phyloP scores from a whole-genome alignment of 2,113 vertebrate genomes.

The Ranitomeya variabilis region DNA sequence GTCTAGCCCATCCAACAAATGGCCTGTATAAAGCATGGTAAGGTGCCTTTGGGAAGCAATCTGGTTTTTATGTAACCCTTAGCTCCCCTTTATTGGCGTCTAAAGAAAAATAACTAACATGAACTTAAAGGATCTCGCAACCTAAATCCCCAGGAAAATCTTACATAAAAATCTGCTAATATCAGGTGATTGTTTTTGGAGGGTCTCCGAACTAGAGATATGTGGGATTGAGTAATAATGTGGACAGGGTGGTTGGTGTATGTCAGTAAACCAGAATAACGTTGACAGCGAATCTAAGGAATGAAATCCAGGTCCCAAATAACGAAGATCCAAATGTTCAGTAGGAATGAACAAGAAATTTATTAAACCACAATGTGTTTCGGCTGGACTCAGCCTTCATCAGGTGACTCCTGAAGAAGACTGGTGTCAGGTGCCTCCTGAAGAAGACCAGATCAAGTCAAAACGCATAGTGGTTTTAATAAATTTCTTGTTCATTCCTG shows the following conservation, averaged over 20 bases:
- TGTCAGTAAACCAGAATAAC: neutral
- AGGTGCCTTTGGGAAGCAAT: slow-evolving; percentile 5
- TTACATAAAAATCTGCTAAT: neutral
- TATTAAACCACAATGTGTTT: too few species aligned
- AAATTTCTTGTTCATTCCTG: too few species aligned
- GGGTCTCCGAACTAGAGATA: neutral
- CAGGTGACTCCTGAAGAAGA: too few species aligned
- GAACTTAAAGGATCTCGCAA: neutral
- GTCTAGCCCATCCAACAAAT: slow-evolving; percentile 34
- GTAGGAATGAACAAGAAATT: too few species aligned
- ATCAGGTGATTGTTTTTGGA: neutral
- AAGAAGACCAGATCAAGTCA: too few species aligned
- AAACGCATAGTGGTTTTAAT: too few species aligned
- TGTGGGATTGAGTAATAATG: neutral
- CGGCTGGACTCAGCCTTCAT: too few species aligned
- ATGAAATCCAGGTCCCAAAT: too few species aligned
- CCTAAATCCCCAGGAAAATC: too few species aligned
- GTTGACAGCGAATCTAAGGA: too few species aligned
- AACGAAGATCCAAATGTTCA: too few species aligned
- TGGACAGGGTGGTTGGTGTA: neutral
- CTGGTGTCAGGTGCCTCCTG: too few species aligned
- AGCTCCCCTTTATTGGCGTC: neutral
- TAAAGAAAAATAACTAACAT: neutral
- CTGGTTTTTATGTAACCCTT: slow-evolving; percentile 3
- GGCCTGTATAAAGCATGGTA: slow-evolving; percentile 4